Evolutionary conservation across 2,888 invertebrate species (phyloP).

Genomic region (Lamproptera curius): DNA sequence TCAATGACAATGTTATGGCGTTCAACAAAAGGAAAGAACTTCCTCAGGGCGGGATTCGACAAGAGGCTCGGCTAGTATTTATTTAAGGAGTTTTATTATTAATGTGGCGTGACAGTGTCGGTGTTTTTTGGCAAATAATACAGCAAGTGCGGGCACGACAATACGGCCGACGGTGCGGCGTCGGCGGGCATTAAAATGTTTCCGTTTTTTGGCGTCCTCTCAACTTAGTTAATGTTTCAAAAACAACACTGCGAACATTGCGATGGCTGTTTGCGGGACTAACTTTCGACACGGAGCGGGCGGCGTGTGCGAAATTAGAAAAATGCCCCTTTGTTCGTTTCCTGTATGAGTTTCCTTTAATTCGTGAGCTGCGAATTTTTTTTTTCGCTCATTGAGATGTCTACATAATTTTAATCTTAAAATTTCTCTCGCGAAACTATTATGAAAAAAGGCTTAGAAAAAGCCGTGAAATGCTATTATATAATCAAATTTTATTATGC

Average conservation of each 20-base stretch:
- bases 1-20: not conserved
- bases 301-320: constrained; percentile 12
- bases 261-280: constrained; percentile 30
- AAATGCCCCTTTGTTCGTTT: constrained; percentile 8
- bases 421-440: no score
- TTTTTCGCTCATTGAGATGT: no score
- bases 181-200: constrained; percentile 60
- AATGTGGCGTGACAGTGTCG: constrained; percentile 37
- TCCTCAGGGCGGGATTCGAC: constrained; percentile 9
- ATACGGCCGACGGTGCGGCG: constrained; percentile 44
- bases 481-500: no score
- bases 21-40: constrained; percentile 15
- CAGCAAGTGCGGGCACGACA: constrained; percentile 47
- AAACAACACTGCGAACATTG: constrained; percentile 61
- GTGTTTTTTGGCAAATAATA: constrained; percentile 54
- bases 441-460: no score
- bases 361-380: no score
- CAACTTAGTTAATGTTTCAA: constrained; percentile 73
- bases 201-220: constrained; percentile 72
- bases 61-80: constrained; percentile 13
- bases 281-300: constrained; percentile 23
- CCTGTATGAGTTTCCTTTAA: no score
- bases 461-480: no score
- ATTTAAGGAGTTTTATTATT: constrained; percentile 22
- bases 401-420: no score